These are phyloP conservation scores for Diadema setosum DNA, from an alignment of 35 echinoderm and acorn worm species.

Conservation along the genomic window DNA sequence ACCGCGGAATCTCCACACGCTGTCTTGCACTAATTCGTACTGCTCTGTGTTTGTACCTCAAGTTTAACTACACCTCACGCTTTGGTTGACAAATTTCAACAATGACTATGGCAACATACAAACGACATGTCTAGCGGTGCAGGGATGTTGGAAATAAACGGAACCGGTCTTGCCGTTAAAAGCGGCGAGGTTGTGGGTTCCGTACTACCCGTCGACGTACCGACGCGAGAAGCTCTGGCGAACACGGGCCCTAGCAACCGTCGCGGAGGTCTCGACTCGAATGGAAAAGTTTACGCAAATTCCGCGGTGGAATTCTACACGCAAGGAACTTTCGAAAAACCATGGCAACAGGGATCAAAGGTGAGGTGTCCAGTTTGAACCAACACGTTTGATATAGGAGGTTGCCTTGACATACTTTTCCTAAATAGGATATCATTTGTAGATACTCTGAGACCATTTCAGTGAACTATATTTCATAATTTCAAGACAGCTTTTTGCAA, in stretches of 20 bases:
- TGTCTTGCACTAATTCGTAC: no score
- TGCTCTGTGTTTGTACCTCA: no score
- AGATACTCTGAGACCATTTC: not conserved
- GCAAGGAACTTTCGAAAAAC: not conserved
- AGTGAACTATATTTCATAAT: not conserved
- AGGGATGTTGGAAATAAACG: not conserved
- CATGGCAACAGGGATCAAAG: not conserved
- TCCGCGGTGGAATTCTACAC: not conserved
- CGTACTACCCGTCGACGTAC: not conserved
- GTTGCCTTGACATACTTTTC: not conserved
- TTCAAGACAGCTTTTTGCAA: not conserved
- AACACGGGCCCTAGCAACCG: constrained; percentile 11
- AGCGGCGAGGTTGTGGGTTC: not conserved
- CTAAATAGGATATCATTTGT: not conserved
- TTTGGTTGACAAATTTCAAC: no score
- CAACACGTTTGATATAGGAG: not conserved
- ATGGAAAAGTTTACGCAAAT: not conserved
- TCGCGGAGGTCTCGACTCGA: not conserved
- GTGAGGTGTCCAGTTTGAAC: not conserved
- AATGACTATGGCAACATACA: not conserved
- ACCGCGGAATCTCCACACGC: no score
- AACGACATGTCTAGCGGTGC: not conserved
- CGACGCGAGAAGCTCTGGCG: not conserved
- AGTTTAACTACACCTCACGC: no score
- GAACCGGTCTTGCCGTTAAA: not conserved